Evolutionary conservation across 2,113 vertebrate species (phyloP).

Genomic region (Protomyctophum bolini): DNA sequence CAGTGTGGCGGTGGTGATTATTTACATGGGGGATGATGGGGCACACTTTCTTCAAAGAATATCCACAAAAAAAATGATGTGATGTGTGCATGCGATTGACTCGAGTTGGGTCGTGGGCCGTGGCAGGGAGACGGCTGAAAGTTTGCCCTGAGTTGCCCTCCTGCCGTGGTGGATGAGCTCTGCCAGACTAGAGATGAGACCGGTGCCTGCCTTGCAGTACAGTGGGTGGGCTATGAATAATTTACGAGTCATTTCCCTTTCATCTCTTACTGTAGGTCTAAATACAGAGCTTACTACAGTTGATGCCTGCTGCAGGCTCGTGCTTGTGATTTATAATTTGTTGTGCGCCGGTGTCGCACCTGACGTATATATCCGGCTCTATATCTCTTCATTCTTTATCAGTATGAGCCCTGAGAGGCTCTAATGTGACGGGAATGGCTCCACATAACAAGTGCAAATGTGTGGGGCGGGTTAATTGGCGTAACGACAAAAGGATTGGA

Average conservation of each 20-base stretch:
- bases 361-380: background rate
- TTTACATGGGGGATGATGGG: too few species aligned
- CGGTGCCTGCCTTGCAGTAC: conserved; percentile 22
- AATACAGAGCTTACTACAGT: conserved; percentile 35
- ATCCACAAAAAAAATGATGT: background rate
- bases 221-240: conserved; percentile 47
- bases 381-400: conserved; percentile 16
- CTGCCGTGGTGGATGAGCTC: conserved; percentile 15
- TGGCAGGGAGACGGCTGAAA: background rate
- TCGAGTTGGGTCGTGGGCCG: background rate
- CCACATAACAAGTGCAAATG: conserved; percentile 28
- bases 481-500: too few species aligned
- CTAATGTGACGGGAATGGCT: conserved; percentile 25
- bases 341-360: too few species aligned
- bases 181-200: conserved; percentile 6
- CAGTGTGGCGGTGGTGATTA: background rate
- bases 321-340: too few species aligned
- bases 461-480: too few species aligned
- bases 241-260: conserved; percentile 59
- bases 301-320: conserved; percentile 1
- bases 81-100: background rate
- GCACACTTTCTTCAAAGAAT: background rate
- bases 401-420: conserved; percentile 2
- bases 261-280: conserved; percentile 43
- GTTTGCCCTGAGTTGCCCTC: conserved; percentile 15